Base-by-base conservation (phyloP, 2,888 invertebrate genomes). In the Polydrusus tereticollis region DNA sequence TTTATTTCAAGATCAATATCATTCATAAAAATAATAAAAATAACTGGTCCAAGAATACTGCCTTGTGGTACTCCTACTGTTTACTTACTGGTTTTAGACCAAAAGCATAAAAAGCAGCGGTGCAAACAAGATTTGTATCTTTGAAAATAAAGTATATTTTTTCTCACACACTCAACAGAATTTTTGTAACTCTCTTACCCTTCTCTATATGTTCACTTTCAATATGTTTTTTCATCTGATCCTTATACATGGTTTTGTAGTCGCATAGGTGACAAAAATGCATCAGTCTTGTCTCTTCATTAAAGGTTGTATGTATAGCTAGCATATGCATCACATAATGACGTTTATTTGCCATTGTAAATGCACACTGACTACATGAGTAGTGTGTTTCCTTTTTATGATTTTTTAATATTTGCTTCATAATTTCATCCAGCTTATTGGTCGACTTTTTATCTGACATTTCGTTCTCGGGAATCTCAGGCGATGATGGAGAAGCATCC, bases 381-480 rank as follows among this genome's bases (percentile, higher is more conserved):
- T 69, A 69, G 26, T 58, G 64, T 21, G 64, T 47, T 45, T 63
- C 64, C n/a, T 63, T 21, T 45, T 69, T 69, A 38, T 69, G 69
- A 33, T 47, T 55, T 58, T 69, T 63, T 18, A 69, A 4, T 10
- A 69, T 38, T 21, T 69, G 63, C 21, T 69, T 58, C 69, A 69
- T 69, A n/a, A 69, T 69, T 63, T 69, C 33, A 57, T 69, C 69
- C 1, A 69, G 36, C 16, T 69, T 69, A 43, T 66, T 63, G n/a
- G 29, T 26, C 2, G 38, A 8, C 20, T 63, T 63, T 26, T 41
- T 59, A 55, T 55, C 52, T 29, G 26, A 50, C 5, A n/a, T 14
- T 8, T 55, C 52, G 29, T 29, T 55, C 16, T 55, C 52, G 0
- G 29, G 16, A 26, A 26, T 33, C 7, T 55, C 52, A 16, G 52